A percentile compares a stretch with the other conserved stretches of the same genome.
Conservation (phyloP, 1,140 invertebrate species). For the Zophobas atratus region DNA sequence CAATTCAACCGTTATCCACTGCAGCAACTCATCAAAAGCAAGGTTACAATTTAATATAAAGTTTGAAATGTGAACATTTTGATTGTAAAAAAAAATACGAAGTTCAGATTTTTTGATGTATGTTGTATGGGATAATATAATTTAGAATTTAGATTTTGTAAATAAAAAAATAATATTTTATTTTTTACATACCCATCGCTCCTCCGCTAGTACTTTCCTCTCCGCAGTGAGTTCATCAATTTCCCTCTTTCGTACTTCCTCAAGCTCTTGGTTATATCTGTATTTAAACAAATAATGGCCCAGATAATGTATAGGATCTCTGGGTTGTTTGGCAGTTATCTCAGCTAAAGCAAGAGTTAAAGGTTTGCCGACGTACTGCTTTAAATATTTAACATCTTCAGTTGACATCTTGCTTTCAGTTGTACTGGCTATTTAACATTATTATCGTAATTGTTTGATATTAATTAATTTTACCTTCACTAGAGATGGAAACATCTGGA, state of each 20-base stretch:
- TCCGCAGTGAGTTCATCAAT: constrained; percentile 59
- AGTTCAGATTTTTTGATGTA: too few relatives aligned
- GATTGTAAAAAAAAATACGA: too few relatives aligned
- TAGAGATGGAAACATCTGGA: background rate
- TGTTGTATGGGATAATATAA: too few relatives aligned
- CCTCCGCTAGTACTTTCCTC: constrained; percentile 58
- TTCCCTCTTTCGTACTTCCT: constrained; percentile 59
- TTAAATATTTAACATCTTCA: constrained; percentile 65
- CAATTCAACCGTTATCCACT: too few relatives aligned
- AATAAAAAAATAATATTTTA: too few relatives aligned
- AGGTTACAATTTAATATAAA: background rate
- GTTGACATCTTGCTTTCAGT: constrained; percentile 58
- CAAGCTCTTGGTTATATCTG: constrained; percentile 66
- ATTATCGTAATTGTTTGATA: background rate
- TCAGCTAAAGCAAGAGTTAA: constrained; percentile 66
- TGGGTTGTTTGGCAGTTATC: constrained; percentile 64
- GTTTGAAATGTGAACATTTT: constrained; percentile 5
- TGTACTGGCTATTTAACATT: constrained; percentile 20
- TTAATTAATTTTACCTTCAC: constrained; percentile 17
- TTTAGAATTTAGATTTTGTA: too few relatives aligned
- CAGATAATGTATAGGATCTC: constrained; percentile 67
- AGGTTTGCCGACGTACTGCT: constrained; percentile 63
- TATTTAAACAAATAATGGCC: constrained; percentile 68
- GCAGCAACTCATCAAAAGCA: too few relatives aligned
- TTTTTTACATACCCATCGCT: constrained; percentile 57